Percentiles rank a stretch among this genome's conserved stretches.
Evolutionary conservation across 2,113 vertebrate genomes (phyloP).

Genomic region (Sciurus niger): DNA sequence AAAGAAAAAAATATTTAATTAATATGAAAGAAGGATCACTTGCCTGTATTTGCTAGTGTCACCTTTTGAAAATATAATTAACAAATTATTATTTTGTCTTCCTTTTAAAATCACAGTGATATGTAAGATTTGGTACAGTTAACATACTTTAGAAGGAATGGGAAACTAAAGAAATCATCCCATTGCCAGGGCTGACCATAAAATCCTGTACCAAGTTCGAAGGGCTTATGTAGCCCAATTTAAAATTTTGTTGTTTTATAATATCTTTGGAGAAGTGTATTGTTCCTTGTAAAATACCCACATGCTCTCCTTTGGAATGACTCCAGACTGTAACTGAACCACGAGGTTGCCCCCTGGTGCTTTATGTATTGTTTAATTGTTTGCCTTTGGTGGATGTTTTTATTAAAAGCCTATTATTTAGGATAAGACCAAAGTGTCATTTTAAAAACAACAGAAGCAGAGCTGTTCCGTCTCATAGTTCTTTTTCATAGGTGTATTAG

Average conservation of each 20-base stretch:
- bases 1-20: neutral
- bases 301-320: conserved; percentile 86
- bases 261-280: conserved; percentile 86
- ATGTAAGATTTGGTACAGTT: neutral
- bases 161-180: neutral
- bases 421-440: conserved; percentile 89
- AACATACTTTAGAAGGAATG: conserved; percentile 56
- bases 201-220: conserved; percentile 76
- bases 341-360: conserved; percentile 89
- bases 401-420: conserved; percentile 91
- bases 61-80: neutral
- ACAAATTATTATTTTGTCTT: neutral
- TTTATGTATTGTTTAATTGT: conserved; percentile 93
- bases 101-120: neutral
- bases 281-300: conserved; percentile 88
- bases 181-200: conserved; percentile 53
- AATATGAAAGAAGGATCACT: neutral
- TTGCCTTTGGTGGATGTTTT: conserved; percentile 91
- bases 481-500: conserved; percentile 85
- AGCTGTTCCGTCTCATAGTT: conserved; percentile 71
- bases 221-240: conserved; percentile 78
- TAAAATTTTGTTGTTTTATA: conserved; percentile 88
- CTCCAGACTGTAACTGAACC: conserved; percentile 89
- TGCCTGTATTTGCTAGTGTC: neutral
- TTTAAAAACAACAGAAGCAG: conserved; percentile 88